Evolutionary conservation across 2,888 invertebrate species (phyloP).

Genomic region (Nephrotoma flavescens): DNA sequence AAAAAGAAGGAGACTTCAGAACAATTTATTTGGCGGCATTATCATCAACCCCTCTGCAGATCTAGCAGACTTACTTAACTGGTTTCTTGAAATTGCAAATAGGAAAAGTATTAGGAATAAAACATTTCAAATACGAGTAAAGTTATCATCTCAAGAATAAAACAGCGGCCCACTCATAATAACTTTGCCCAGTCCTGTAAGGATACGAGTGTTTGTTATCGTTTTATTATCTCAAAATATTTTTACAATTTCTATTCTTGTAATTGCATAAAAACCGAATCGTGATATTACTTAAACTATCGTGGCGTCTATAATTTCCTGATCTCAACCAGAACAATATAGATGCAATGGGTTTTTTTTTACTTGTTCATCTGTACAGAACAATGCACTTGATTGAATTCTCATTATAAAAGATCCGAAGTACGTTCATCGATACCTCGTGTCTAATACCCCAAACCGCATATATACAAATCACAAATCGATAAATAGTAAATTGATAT

Average conservation of each 20-base stretch:
- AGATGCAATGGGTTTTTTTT: background rate
- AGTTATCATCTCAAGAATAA: no score
- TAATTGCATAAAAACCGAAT: background rate
- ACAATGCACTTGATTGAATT: background rate
- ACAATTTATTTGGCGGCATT: no score
- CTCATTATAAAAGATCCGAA: background rate
- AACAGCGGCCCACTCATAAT: background rate
- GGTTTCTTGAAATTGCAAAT: no score
- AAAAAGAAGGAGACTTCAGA: no score
- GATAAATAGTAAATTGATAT: background rate
- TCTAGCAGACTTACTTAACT: no score
- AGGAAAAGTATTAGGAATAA: no score
- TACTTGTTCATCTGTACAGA: background rate
- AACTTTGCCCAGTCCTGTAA: background rate
- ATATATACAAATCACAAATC: background rate
- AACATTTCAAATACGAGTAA: no score
- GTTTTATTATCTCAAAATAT: background rate
- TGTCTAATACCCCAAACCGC: background rate
- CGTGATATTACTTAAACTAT: background rate
- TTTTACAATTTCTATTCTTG: background rate
- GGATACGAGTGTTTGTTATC: background rate
- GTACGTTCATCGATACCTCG: background rate
- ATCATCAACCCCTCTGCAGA: no score
- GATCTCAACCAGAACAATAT: background rate
- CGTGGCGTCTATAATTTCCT: background rate